These are phyloP conservation scores for Spinus pinus DNA, from an alignment of 2,797 vertebrate species.

Conservation along the genomic window DNA sequence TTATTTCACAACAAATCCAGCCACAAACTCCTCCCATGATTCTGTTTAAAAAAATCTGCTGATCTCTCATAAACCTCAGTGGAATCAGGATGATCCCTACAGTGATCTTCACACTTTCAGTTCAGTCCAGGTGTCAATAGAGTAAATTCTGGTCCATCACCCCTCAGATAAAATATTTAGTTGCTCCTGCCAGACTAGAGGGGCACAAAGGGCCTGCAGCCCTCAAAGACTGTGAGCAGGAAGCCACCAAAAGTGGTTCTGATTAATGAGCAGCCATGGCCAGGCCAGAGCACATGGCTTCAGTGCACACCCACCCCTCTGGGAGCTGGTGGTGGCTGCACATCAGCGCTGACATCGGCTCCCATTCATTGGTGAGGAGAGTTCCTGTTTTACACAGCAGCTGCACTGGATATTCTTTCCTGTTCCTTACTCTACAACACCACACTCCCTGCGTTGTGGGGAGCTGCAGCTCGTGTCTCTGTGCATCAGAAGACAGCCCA, in stretches of 20 bases:
- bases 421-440: accelerated
- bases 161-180: not conserved
- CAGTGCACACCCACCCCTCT: not conserved
- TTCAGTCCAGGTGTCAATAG: not conserved
- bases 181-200: not conserved
- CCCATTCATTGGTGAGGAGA: not conserved
- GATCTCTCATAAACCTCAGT: not conserved
- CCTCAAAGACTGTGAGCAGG: accelerated
- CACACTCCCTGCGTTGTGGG: accelerated
- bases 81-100: not conserved
- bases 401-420: not conserved
- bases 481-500: not conserved
- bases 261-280: not conserved
- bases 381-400: not conserved
- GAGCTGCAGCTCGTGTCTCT: not conserved
- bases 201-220: not conserved
- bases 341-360: accelerated
- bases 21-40: not conserved
- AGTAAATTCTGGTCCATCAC: not conserved
- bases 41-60: not conserved
- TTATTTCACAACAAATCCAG: not conserved
- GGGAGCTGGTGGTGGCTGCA: not conserved
- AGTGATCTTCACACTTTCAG: not conserved
- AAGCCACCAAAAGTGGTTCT: not conserved
- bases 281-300: accelerated